These are phyloP conservation scores for Anoplopoma fimbria DNA, from an alignment of 2,113 vertebrate species.

Conservation along the genomic window DNA sequence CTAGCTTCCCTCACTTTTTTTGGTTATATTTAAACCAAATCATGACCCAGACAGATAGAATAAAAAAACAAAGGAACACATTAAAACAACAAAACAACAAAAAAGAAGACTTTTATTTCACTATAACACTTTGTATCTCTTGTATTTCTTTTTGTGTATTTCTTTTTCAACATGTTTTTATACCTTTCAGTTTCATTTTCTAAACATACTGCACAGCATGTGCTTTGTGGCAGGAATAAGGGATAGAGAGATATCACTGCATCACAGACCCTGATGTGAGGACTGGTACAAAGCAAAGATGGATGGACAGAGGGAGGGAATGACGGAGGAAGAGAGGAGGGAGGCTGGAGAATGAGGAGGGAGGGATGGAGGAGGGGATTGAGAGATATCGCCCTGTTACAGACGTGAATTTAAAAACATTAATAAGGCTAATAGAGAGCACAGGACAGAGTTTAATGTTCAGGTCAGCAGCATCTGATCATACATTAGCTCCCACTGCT, in stretches of 20 bases:
- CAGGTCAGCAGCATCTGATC: constrained; percentile 48
- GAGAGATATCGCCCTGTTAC: constrained; percentile 22
- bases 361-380: constrained; percentile 2
- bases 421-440: constrained; percentile 57
- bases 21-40: neutral
- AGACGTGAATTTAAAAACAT: constrained; percentile 32
- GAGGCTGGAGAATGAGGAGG: neutral
- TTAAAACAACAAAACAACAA: neutral
- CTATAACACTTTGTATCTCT: neutral
- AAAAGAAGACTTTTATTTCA: neutral
- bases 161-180: neutral
- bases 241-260: neutral
- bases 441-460: constrained; percentile 48
- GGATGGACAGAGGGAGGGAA: constrained; percentile 10
- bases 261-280: constrained; percentile 4
- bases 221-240: neutral
- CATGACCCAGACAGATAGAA: neutral
- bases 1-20: neutral
- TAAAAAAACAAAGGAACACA: neutral
- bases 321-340: constrained; percentile 14
- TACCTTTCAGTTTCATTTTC: neutral
- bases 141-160: too few species aligned
- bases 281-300: constrained; percentile 16
- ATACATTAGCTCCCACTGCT: constrained; percentile 30
- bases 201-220: neutral